phyloP scores from a whole-genome alignment of 2,113 vertebrate genomes.

The Microcebus ravelobensis region DNA sequence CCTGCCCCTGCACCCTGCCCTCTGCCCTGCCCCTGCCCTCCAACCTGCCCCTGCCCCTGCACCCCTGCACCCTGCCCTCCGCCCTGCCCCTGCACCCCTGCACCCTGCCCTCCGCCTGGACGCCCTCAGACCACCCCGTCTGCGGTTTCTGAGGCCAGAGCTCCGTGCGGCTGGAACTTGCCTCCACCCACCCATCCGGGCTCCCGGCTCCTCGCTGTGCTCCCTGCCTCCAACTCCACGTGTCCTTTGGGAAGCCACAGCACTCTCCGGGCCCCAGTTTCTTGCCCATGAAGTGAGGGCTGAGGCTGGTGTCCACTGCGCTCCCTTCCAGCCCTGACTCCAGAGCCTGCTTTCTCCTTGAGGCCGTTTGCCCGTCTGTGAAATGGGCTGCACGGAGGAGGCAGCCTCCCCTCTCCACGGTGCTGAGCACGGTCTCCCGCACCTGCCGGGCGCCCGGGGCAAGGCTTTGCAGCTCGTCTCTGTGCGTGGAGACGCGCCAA shows the following conservation, averaged over 20 bases:
- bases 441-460: rapidly evolving
- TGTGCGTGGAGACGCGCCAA: not conserved
- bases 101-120: not conserved
- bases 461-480: too few relatives aligned
- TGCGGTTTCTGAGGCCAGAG: not conserved
- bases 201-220: not conserved
- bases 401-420: rapidly evolving
- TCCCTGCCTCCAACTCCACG: not conserved
- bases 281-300: not conserved
- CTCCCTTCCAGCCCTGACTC: not conserved
- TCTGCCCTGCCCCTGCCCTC: too few relatives aligned
- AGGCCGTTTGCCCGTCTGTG: not conserved
- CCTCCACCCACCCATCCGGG: not conserved
- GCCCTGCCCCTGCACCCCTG: too few relatives aligned
- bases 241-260: not conserved
- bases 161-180: not conserved
- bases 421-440: not conserved
- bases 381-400: too few relatives aligned
- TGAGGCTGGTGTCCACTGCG: not conserved
- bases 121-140: too few relatives aligned
- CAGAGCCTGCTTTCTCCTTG: not conserved
- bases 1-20: too few relatives aligned
- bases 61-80: not conserved
- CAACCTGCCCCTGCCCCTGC: too few relatives aligned
- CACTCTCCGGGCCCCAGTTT: too few relatives aligned